phyloP scores from a whole-genome alignment of 2,888 invertebrate species.

The Drosophila maculinotata region DNA sequence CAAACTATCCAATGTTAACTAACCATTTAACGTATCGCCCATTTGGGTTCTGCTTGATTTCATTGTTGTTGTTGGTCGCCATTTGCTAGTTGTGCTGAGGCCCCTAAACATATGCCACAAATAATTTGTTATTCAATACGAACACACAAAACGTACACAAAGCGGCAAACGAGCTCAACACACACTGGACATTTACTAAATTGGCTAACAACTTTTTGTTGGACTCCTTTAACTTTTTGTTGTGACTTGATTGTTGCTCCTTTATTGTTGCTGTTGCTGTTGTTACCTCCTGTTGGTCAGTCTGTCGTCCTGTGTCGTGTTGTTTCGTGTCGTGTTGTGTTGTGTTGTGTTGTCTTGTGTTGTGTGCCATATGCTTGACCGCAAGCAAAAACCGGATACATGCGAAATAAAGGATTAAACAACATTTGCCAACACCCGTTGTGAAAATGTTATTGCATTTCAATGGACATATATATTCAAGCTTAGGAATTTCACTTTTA shows the following conservation, averaged over 20 bases:
- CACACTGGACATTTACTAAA: slow-evolving; percentile 68
- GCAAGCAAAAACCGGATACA: slow-evolving; percentile 25
- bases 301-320: slow-evolving; percentile 32
- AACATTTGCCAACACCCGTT: slow-evolving; percentile 12
- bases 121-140: slow-evolving; percentile 79
- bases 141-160: slow-evolving; percentile 73
- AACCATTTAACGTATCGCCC: slow-evolving; percentile 45
- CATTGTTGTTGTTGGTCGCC: slow-evolving; percentile 16
- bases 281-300: slow-evolving; percentile 45
- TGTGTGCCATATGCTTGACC: slow-evolving; percentile 67
- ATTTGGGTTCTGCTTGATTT: slow-evolving; percentile 31
- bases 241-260: slow-evolving; percentile 35
- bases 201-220: slow-evolving; percentile 76
- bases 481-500: too few species aligned
- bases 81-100: slow-evolving; percentile 28
- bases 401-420: slow-evolving; percentile 20
- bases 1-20: slow-evolving; percentile 44
- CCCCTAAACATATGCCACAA: slow-evolving; percentile 71
- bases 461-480: background rate
- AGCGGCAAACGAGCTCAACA: slow-evolving; percentile 67
- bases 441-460: background rate
- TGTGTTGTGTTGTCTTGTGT: slow-evolving; percentile 18
- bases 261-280: slow-evolving; percentile 14
- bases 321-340: background rate
- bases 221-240: slow-evolving; percentile 32